phyloP scores from a whole-genome alignment of 2,797 vertebrate species.

The Chelidonichthys spinosus region DNA sequence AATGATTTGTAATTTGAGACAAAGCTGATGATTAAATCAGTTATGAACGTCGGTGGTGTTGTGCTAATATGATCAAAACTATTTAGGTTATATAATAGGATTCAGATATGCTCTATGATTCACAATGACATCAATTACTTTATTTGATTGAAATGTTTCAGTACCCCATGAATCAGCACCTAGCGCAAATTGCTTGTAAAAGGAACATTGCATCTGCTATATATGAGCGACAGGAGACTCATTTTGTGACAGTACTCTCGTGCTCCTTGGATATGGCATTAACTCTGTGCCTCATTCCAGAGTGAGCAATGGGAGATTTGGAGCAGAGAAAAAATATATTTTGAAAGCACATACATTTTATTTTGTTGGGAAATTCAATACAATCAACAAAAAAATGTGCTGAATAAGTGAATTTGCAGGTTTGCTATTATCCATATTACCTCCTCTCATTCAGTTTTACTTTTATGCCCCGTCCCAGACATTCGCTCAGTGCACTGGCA shows the following conservation, averaged over 20 bases:
- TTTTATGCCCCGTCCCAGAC: not conserved
- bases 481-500: not conserved
- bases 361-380: not conserved
- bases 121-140: conserved; percentile 26
- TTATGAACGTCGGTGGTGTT: conserved; percentile 3
- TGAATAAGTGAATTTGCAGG: not conserved
- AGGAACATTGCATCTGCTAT: conserved; percentile 46
- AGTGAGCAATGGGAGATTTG: not conserved
- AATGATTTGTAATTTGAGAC: conserved; percentile 35
- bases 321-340: not conserved
- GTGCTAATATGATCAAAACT: conserved; percentile 14
- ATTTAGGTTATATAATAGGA: conserved; percentile 29
- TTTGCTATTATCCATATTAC: not conserved
- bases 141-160: conserved; percentile 40
- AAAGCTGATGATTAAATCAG: conserved; percentile 16
- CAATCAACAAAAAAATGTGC: not conserved
- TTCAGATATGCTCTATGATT: conserved; percentile 24
- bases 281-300: not conserved
- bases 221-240: conserved; percentile 51
- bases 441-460: not conserved
- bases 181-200: conserved; percentile 43
- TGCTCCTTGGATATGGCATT: not conserved
- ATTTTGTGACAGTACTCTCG: conserved; percentile 30
- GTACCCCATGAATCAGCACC: conserved; percentile 43
- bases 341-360: not conserved